Evolutionary conservation across 2,113 vertebrate species (phyloP), one percentile per base, ranked within the genome.

Genomic region (Apaloderma vittatum): DNA sequence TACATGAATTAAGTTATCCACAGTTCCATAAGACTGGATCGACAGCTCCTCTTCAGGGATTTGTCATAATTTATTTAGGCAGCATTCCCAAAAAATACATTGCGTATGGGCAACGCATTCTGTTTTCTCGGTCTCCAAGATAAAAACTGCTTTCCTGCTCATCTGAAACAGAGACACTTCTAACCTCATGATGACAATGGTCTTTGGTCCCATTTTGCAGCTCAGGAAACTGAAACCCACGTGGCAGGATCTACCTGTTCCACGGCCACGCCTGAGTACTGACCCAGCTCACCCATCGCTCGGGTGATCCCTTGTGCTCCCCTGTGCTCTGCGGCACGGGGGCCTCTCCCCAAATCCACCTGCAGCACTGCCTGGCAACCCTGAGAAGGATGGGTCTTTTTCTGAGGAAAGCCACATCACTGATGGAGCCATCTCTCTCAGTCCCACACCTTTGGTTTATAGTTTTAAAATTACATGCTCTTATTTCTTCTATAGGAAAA

Each of bases 381-480:
- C 1, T 1, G 6, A 30, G 9, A 23, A n/a, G 1, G 0, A 32
- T 0, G 3, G 10, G 36, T 12, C 12, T 22, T 20, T 8, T 24
- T 24, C 6, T 34, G 51, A 67, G 59, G 49, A 62, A 40, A 71
- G 21, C 11, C 4, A 5, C 80, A 15, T 15, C 48, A 11, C 32
- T 13, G 57, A 15, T 22, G 46, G 49, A 59, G 68, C 17, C 74
- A 32, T 9, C 55, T 58, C 48, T 32, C 27, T 30, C 52, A 19
- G 48, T 32, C 54, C 66, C 32, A 27, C 12, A 66, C 27, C 32
- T 40, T 51, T 57, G 40, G 40, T 30, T 30, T 46, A 9, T 13
- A 18, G 36, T 40, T 78, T 79, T 10, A 68, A 67, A 86, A 82
- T 61, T 19, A 49, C 5, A 8, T 22, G 16, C 9, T 83, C 15